A percentile compares a stretch with the other conserved stretches of the same genome.
Evolutionary conservation across 1,140 invertebrate species (phyloP).

Genomic region (Pseudomyrmex sp.): DNA sequence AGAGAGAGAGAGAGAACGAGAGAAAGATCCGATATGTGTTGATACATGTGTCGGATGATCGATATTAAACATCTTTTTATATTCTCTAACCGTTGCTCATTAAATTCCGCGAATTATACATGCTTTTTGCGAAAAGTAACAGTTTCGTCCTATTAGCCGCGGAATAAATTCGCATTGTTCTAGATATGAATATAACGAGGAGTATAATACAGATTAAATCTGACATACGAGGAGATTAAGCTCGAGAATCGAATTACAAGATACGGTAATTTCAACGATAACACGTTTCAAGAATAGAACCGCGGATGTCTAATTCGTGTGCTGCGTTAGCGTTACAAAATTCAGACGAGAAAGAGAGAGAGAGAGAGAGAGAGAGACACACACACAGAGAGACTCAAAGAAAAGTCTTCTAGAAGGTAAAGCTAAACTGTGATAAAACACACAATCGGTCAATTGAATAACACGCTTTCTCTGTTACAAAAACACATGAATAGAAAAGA

Average conservation of each 20-base stretch:
- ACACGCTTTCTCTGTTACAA: too few species aligned
- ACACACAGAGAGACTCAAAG: too few species aligned
- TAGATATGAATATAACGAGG: slow-evolving; percentile 46
- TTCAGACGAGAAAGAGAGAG: neutral
- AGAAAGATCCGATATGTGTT: neutral
- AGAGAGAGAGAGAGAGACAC: too few species aligned
- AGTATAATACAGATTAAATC: slow-evolving; percentile 38
- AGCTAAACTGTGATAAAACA: neutral
- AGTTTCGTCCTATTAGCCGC: slow-evolving; percentile 40
- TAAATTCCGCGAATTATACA: slow-evolving; percentile 45
- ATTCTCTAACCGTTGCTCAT: slow-evolving; percentile 11
- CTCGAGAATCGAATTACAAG: slow-evolving; percentile 19
- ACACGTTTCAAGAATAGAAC: slow-evolving; percentile 40
- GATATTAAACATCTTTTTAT: slow-evolving; percentile 50
- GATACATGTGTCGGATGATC: slow-evolving; percentile 24
- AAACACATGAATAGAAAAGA: too few species aligned
- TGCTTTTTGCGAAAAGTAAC: slow-evolving; percentile 29
- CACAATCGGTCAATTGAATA: too few species aligned
- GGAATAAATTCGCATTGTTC: slow-evolving; percentile 54
- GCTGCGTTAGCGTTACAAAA: slow-evolving; percentile 16
- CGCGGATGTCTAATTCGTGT: slow-evolving; percentile 16
- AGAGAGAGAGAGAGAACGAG: too few species aligned
- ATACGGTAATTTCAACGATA: slow-evolving; percentile 36
- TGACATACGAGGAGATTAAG: slow-evolving; percentile 41
- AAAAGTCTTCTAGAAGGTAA: neutral